phyloP scores from a whole-genome alignment of 2,113 vertebrate species.

The Salvelinus namaycush region DNA sequence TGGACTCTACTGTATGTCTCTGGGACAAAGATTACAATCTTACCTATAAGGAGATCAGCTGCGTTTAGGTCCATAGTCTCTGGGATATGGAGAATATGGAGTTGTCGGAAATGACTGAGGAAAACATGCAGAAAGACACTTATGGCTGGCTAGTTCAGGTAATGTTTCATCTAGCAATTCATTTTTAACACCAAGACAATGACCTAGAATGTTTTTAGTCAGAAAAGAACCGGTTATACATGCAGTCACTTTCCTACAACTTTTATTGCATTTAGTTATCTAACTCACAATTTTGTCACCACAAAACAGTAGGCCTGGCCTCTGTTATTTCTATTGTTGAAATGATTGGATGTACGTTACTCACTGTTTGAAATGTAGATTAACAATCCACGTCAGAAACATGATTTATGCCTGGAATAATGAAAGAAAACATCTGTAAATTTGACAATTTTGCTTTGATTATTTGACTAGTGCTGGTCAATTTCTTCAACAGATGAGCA shows the following conservation, averaged over 20 bases:
- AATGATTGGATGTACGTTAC: neutral
- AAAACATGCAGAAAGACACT: constrained; percentile 23
- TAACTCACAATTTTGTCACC: neutral
- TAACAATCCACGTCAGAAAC: constrained; percentile 45
- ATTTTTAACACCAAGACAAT: neutral
- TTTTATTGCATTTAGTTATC: neutral
- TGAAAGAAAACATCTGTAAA: constrained; percentile 1
- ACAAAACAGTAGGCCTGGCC: neutral
- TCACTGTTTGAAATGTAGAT: constrained; percentile 44
- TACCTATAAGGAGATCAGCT: constrained; percentile 51
- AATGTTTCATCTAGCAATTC: neutral
- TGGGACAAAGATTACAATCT: constrained; percentile 21
- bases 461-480: no score
- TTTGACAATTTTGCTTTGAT: neutral
- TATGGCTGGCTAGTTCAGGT: neutral
- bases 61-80: constrained; percentile 28
- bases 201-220: neutral
- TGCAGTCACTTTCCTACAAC: neutral
- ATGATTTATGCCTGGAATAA: constrained; percentile 37
- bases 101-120: constrained; percentile 33
- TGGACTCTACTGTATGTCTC: no score
- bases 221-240: neutral
- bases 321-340: neutral
- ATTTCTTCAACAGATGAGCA: no score
- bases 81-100: constrained; percentile 50